Evolutionary conservation across 2,113 vertebrate species (phyloP), one percentile per base, ranked within the genome.

Genomic region (Vireo altiloquus): DNA sequence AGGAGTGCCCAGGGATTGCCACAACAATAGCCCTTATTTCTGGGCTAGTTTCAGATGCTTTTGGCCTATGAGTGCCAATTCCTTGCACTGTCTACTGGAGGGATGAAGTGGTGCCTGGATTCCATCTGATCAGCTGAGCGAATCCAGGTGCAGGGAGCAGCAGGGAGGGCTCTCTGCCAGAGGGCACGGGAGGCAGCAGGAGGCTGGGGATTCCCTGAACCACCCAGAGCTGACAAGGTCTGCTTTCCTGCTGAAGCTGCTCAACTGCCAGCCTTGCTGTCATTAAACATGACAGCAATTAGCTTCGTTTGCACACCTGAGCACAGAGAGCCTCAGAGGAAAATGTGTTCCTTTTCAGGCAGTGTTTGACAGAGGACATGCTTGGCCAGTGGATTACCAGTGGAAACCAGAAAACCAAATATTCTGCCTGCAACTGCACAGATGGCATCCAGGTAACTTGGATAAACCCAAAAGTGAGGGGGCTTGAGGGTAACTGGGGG

Each of bases 341-440:
- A 80, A 88, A 84, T 75, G 64, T 96, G 94, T 93, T 96, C 70
- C 8, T 81, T 97, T 98, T 54, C 97, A 99, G 99, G 90, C 77
- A 93, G 60, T 99, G 99, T 96, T 96, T 92, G 52, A 96, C 87
- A 5, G 97, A 92, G 92, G 91, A 75, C 23, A 83, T 83, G 77
- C 95, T 97, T 57, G 94, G 90, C 69, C 94, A 75, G 35, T 99
- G 99, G 99, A 95, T 87, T n/a, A 94, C 96, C 72, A 97, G 70
- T 75, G 98, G 98, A 92, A 98, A 98, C 91, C 87, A 90, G 74
- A 92, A 97, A 35, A 91, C 95, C 42, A 50, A 94, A 74, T 98
- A 98, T 96, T 97, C 91, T 66, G 86, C 92, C 82, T 99, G 99
- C 96, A 98, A 98, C 96, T 99, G 99, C 95, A 98, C 97, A 75